A percentile compares a stretch with the other conserved stretches of the same genome.
These are phyloP conservation scores for Pipistrellus kuhlii DNA, from an alignment of 2,797 vertebrate species.

Conservation along the genomic window DNA sequence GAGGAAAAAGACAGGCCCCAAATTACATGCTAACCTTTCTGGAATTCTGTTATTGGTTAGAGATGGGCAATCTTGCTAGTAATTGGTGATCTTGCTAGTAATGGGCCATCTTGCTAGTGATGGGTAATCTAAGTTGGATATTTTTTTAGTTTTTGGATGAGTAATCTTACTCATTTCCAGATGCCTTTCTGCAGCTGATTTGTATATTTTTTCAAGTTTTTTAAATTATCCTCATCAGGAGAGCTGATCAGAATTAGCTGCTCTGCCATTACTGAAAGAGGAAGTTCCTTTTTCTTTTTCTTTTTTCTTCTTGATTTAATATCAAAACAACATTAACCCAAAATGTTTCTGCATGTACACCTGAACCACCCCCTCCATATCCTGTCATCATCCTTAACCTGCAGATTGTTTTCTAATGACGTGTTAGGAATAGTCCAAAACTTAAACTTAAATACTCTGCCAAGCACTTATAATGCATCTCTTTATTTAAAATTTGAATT, in stretches of 20 bases:
- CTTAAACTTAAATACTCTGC: slow-evolving; percentile 3
- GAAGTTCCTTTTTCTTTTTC: background rate
- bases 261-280: background rate
- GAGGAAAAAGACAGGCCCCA: background rate
- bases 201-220: slow-evolving; percentile 7
- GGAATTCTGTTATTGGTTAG: background rate
- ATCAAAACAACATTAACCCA: background rate
- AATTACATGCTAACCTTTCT: background rate
- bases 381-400: background rate
- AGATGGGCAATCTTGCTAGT: background rate
- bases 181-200: background rate
- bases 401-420: background rate
- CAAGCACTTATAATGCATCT: background rate
- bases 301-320: slow-evolving; percentile 46
- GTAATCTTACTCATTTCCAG: background rate
- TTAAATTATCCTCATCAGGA: background rate
- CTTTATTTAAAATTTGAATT: background rate
- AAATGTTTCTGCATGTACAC: background rate
- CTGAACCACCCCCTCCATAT: background rate
- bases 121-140: background rate
- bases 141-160: background rate
- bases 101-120: too few relatives aligned
- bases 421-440: background rate
- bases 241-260: background rate
- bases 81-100: too few relatives aligned